These are phyloP conservation scores for Rhabdornis inornatus DNA, from an alignment of 2,113 vertebrate genomes.

Conservation along the genomic window DNA sequence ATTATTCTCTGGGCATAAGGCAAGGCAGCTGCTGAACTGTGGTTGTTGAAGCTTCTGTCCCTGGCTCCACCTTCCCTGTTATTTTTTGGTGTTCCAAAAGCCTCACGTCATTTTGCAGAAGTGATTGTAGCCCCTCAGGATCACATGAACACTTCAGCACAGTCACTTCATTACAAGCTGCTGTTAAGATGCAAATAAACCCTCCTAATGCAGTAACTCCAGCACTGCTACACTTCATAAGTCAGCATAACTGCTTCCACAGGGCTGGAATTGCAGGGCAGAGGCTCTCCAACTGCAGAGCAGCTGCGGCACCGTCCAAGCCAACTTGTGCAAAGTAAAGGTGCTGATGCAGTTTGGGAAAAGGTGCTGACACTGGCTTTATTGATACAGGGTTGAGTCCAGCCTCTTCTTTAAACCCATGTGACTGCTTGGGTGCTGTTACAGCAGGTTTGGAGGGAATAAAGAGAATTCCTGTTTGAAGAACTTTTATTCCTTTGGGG, in stretches of 20 bases:
- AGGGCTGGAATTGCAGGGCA: neutral
- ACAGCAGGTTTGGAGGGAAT: neutral
- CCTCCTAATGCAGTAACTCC: slow-evolving; percentile 10
- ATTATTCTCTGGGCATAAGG: neutral
- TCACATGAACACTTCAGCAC: slow-evolving; percentile 26
- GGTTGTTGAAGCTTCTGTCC: neutral
- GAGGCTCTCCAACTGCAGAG: neutral
- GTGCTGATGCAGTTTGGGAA: neutral
- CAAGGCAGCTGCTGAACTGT: neutral
- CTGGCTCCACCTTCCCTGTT: neutral
- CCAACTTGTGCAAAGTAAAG: neutral
- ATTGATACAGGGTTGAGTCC: neutral
- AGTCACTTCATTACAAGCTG: slow-evolving; percentile 14
- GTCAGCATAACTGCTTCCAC: neutral
- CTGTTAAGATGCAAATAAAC: slow-evolving; percentile 40
- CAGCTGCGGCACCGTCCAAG: neutral
- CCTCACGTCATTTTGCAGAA: slow-evolving; percentile 50
- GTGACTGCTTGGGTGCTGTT: neutral
- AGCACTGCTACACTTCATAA: neutral
- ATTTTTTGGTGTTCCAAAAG: neutral
- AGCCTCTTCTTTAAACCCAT: neutral
- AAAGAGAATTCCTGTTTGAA: neutral
- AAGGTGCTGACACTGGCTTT: neutral
- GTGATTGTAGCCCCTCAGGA: neutral
- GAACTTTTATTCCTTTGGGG: neutral